Evolutionary conservation across 2,888 invertebrate species (phyloP).

Genomic region (Gryllus longicercus): DNA sequence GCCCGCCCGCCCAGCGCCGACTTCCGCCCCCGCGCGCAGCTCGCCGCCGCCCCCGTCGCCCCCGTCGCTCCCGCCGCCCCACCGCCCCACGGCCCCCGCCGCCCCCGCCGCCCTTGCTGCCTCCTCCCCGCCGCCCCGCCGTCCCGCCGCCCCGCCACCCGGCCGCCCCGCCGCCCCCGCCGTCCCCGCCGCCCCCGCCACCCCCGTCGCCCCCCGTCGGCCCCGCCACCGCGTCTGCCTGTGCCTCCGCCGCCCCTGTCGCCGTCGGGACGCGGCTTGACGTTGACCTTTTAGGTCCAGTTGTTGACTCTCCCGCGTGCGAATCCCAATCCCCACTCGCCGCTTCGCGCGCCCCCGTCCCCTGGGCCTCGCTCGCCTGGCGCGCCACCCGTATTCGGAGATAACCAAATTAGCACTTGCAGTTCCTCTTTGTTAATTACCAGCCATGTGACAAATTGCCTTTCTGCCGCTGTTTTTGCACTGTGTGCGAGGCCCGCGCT

Average conservation of each 20-base stretch:
- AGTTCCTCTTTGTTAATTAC: constrained; percentile 17
- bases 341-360: neutral
- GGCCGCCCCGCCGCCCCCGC: no score
- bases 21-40: no score
- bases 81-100: no score
- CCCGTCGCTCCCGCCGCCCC: no score
- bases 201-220: no score
- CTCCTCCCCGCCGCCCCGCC: no score
- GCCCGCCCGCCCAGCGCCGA: no score
- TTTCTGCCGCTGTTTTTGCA: constrained; percentile 11
- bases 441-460: constrained; percentile 17
- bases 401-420: constrained; percentile 17
- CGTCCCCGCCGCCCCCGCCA: no score
- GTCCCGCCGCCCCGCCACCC: no score
- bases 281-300: neutral
- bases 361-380: neutral
- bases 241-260: neutral
- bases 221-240: no score
- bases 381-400: neutral
- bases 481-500: neutral
- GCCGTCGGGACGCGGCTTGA: neutral
- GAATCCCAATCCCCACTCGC: neutral
- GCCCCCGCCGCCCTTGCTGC: no score
- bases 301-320: neutral
- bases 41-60: no score